phyloP scores from a whole-genome alignment of 2,888 invertebrate genomes.

The Andrena chrysosceles region DNA sequence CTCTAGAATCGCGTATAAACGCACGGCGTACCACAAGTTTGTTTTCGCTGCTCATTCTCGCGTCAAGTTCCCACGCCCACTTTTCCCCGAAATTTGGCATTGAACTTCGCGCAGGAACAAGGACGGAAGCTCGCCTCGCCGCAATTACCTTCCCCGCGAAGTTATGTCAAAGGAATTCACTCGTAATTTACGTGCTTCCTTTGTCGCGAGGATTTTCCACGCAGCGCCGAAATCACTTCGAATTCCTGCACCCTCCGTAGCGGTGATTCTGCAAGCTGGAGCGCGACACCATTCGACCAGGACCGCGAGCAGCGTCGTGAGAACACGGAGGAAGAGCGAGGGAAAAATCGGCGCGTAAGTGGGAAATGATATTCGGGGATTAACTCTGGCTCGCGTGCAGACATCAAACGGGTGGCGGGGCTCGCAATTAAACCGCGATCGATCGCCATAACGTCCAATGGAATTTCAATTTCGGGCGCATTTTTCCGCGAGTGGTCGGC shows the following conservation, averaged over 20 bases:
- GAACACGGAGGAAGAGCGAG: neutral
- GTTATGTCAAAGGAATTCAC: slow-evolving; percentile 33
- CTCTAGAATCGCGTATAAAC: neutral
- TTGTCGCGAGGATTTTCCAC: slow-evolving; percentile 23
- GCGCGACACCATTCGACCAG: neutral
- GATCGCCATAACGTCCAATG: slow-evolving; percentile 25
- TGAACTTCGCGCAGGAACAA: slow-evolving; percentile 9
- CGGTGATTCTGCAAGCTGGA: slow-evolving; percentile 5
- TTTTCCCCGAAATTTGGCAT: slow-evolving; percentile 23
- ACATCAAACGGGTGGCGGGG: neutral
- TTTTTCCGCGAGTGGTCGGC: neutral
- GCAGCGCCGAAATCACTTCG: neutral
- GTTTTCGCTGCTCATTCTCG: neutral
- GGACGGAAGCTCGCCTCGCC: neutral
- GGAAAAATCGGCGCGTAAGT: slow-evolving; percentile 15
- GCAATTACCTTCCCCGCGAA: slow-evolving; percentile 7
- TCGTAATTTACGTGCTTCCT: slow-evolving; percentile 28
- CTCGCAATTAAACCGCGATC: slow-evolving; percentile 54
- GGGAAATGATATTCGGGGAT: slow-evolving; percentile 28
- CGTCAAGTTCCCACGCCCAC: neutral
- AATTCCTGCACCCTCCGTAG: slow-evolving; percentile 8
- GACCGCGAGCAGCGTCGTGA: neutral
- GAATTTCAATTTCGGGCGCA: slow-evolving; percentile 60
- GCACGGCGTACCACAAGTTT: neutral
- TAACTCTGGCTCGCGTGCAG: neutral